Evolutionary conservation across 2,888 invertebrate species (phyloP).

Genomic region (Cephalotes varians): DNA sequence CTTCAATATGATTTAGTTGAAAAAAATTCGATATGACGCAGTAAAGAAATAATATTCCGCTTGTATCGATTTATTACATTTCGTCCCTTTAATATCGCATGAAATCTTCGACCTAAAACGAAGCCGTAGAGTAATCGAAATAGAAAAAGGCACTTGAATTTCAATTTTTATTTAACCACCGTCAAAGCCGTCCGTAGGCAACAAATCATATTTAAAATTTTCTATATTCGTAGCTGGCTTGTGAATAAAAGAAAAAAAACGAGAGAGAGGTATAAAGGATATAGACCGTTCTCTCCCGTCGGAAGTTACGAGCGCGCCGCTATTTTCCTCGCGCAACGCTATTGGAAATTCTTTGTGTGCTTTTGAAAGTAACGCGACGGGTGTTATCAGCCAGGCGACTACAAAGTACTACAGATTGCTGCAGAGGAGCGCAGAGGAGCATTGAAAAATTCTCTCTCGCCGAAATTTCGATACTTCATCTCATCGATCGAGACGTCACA

Average conservation of each 20-base stretch:
- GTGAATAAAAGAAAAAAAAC: conserved; percentile 1
- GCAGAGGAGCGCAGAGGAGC: conserved; percentile 10
- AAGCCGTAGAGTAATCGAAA: neutral
- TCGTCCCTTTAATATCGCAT: neutral
- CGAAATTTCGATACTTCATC: conserved; percentile 28
- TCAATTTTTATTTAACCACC: neutral
- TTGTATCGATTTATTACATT: neutral
- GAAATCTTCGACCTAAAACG: neutral
- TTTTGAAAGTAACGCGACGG: conserved; percentile 41
- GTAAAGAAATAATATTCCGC: neutral
- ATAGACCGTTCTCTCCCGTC: neutral
- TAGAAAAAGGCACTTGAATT: neutral
- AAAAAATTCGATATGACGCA: too few relatives aligned
- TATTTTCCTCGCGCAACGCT: conserved; percentile 62
- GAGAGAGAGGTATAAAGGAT: neutral
- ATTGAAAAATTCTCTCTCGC: conserved; percentile 24
- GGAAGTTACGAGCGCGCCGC: conserved; percentile 51
- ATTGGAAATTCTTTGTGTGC: conserved; percentile 73
- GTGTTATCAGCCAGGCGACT: conserved; percentile 44
- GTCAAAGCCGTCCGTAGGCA: neutral
- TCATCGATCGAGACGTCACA: neutral
- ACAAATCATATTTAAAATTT: conserved; percentile 39
- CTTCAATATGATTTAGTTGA: neutral
- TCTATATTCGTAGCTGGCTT: conserved; percentile 13
- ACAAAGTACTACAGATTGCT: conserved; percentile 54